A percentile compares a stretch with the other conserved stretches of the same genome.
phyloP scores from a whole-genome alignment of 2,888 invertebrate species.

The Elgonia sp. region DNA sequence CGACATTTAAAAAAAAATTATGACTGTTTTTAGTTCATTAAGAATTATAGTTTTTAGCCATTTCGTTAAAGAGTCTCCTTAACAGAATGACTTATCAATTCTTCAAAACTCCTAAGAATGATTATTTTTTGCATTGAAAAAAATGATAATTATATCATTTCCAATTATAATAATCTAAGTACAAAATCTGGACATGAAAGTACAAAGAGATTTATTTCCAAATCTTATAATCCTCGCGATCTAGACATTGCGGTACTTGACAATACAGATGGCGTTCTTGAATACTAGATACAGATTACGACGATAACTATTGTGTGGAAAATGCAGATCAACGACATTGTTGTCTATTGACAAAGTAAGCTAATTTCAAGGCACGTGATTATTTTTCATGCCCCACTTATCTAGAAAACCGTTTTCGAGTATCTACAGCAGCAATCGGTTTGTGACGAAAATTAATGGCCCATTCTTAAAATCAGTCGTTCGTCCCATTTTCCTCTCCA shows the following conservation, averaged over 20 bases:
- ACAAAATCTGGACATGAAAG: conserved; percentile 37
- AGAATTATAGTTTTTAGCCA: too few species aligned
- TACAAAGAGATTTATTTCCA: conserved; percentile 59
- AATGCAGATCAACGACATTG: conserved; percentile 67
- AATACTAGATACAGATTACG: conserved; percentile 60
- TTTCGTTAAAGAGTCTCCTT: too few species aligned
- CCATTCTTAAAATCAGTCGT: conserved; percentile 50
- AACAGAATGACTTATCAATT: too few species aligned
- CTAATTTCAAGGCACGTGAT: conserved; percentile 68
- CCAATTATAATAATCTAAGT: conserved; percentile 26
- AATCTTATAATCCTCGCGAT: conserved; percentile 53
- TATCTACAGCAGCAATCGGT: conserved; percentile 61
- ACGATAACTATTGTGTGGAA: conserved; percentile 64
- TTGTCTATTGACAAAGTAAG: conserved; percentile 71
- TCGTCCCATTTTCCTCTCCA: conserved; percentile 29
- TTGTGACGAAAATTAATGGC: conserved; percentile 65
- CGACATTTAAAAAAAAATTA: too few species aligned
- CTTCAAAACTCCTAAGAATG: not conserved
- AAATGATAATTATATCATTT: conserved; percentile 10
- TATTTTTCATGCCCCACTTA: conserved; percentile 74
- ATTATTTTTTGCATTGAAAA: not conserved
- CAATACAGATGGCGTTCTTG: conserved; percentile 55
- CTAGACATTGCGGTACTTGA: conserved; percentile 54
- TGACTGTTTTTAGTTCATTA: too few species aligned
- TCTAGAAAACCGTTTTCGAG: conserved; percentile 49